Evolutionary conservation across 2,888 invertebrate genomes (phyloP).

Genomic region (Ennomos erosarius): DNA sequence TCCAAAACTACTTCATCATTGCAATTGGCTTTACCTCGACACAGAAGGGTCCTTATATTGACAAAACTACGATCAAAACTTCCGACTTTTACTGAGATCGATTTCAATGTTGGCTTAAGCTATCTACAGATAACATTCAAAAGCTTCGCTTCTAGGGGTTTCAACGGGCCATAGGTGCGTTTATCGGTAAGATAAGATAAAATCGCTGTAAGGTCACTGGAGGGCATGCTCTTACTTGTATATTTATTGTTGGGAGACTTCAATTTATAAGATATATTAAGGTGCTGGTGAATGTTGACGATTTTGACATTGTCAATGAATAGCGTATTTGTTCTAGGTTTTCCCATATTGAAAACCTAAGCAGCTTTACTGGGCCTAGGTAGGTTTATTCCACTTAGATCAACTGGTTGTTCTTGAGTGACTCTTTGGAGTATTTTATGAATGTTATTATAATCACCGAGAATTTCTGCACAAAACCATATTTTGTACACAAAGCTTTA

Average conservation of each 20-base stretch:
- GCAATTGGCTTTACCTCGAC: neutral
- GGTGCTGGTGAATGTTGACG: constrained; percentile 19
- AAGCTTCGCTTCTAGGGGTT: constrained; percentile 42
- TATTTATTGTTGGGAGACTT: constrained; percentile 34
- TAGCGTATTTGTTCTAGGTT: too few relatives aligned
- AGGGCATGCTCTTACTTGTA: constrained; percentile 39
- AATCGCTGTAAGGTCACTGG: constrained; percentile 52
- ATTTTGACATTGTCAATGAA: neutral
- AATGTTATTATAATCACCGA: too few relatives aligned
- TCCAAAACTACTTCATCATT: too few relatives aligned
- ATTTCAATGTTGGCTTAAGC: constrained; percentile 16
- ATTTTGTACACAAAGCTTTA: too few relatives aligned
- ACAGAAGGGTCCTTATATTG: constrained; percentile 7
- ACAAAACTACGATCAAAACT: constrained; percentile 16
- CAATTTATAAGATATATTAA: constrained; percentile 34
- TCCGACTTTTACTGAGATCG: constrained; percentile 25
- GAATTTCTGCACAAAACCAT: too few relatives aligned
- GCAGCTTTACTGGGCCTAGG: too few relatives aligned
- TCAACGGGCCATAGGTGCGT: constrained; percentile 48
- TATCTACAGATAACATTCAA: constrained; percentile 31
- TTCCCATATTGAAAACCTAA: too few relatives aligned
- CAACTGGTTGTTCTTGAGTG: too few relatives aligned
- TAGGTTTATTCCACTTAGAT: too few relatives aligned
- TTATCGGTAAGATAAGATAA: constrained; percentile 64
- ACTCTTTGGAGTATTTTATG: too few relatives aligned